These are phyloP conservation scores for Heliothis subflexa DNA, from an alignment of 1,140 invertebrate genomes.

Conservation along the genomic window DNA sequence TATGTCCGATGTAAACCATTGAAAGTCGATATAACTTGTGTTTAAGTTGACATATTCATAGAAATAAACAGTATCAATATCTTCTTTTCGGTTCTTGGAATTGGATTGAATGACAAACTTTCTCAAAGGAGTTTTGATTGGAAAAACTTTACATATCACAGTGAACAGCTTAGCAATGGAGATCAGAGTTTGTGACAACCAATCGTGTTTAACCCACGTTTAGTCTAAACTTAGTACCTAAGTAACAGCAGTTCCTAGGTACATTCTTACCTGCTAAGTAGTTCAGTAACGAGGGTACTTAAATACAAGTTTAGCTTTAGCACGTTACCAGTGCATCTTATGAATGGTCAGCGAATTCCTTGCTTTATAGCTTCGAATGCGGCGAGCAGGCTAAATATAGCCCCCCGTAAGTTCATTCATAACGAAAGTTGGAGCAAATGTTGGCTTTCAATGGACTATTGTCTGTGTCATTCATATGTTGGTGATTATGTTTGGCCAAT, in stretches of 20 bases:
- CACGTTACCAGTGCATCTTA: not conserved
- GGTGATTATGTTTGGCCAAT: conserved; percentile 14
- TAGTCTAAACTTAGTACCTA: no score
- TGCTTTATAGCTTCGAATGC: conserved; percentile 31
- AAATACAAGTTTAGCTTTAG: conserved; percentile 17
- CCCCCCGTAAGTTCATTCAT: conserved; percentile 31
- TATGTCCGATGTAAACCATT: not conserved
- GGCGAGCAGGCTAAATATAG: conserved; percentile 32
- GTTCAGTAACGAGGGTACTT: not conserved
- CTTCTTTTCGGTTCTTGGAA: no score
- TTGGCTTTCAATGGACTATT: conserved; percentile 35
- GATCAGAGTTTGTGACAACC: no score
- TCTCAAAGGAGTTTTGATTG: no score
- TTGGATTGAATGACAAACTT: no score
- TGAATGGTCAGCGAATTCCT: conserved; percentile 43
- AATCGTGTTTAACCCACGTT: no score
- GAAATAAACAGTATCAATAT: no score
- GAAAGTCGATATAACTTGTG: conserved; percentile 5
- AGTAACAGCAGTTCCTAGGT: not conserved
- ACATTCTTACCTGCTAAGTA: not conserved
- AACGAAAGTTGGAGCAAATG: conserved; percentile 24
- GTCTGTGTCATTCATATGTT: conserved; percentile 29
- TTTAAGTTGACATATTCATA: not conserved
- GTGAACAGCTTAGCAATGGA: no score
- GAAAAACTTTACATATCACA: no score